Base-by-base conservation (phyloP, 2,888 invertebrate species). In the Hoplodrina ambigua region DNA sequence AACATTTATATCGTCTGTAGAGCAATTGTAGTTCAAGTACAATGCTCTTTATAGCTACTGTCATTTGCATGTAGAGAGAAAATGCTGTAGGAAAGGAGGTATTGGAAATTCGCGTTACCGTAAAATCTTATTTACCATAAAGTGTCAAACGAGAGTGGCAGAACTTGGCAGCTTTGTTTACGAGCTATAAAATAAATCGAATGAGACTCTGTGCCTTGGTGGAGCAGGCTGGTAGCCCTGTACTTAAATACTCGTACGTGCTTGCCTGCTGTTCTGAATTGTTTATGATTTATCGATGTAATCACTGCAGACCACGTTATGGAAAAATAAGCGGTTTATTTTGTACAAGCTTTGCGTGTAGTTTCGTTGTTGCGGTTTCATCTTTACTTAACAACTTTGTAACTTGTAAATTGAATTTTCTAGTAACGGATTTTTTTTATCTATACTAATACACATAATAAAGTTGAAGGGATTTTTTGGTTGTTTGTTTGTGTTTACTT, bases 181-280 rank as follows among this genome's bases (percentile, higher is more conserved):
- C 90, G 94, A 90, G 85, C 94, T 83, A 94, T 95, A 94, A 95
- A 94, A 92, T 93, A 94, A 95, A 95, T 94, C 91, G 94, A 94
- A 92, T 89, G 89, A 88, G 91, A 89, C 88, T 25, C 25, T 86
- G 85, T 87, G 89, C 87, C 89, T 87, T 85, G 83, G 86, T 83
- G 83, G 86, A 86, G 82, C 73, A 74, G 52, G 54, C 62, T 74
- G 63, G 70, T 60, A 64, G 65, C 44, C 55, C 53, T 67, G 72
- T 70, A 76, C 69, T 74, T 80, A 79, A 77, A 75, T 81, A 82
- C 72, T 67, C 55, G 68, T 64, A 78, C 74, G 59, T 62, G 69
- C 67, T 60, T 41, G 69, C 66, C 50, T 76, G 69, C 55, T 65
- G 63, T 60, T 55, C 58, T 75, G 74, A 69, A 79, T 78, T 72